Base-by-base conservation (phyloP, 2,797 vertebrate genomes). In the Urocyon cinereoargenteus region DNA sequence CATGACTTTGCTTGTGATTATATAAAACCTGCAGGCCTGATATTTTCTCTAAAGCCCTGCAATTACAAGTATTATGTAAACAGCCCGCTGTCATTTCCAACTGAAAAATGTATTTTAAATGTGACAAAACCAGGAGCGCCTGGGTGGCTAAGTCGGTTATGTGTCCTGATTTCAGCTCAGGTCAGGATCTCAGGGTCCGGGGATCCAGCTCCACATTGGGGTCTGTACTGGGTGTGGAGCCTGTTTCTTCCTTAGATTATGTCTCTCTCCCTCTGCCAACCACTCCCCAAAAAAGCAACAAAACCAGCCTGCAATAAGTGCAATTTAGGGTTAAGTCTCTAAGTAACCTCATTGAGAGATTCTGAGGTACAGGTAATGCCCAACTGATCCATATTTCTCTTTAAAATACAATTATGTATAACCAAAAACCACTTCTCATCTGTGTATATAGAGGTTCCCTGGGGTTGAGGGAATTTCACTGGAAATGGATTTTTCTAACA, bases 1-100 rank as follows among this genome's bases (percentile, higher is more conserved):
- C 97, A 97, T 96, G 95, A 97, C 96, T 97, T 96, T 97, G 90
- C 97, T 97, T 98, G 94, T 97, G 98, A 98, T 97, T 96, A 93
- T 98, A 96, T 98, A 98, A 98, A 98, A 97, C 95, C 93, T 96
- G 94, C 81, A 57, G 98, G 96, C 97, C 97, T 96, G 98, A 97
- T 97, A 97, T 97, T 98, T 93, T 95, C 96, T 95, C 86, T 93
- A 86, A 96, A 98, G 98, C 97, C 97, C 96, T 98, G 96, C 98
- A 98, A 96, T 98, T 98, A 97, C 98, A 98, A 96, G 86, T 91
- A 97, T 98, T 98, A 98, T 92, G 97, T 98, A 98, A 98, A 97
- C 97, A 98, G 97, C 97, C 97, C 96, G 78, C 97, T 97, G 97
- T 97, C 97, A 94, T 97, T 98, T 98, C 98, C 98, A 98, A 98